Evolutionary conservation across 2,888 invertebrate genomes (phyloP), one percentile per base, ranked within the genome.

Genomic region (Zhuqinia jingwanae): DNA sequence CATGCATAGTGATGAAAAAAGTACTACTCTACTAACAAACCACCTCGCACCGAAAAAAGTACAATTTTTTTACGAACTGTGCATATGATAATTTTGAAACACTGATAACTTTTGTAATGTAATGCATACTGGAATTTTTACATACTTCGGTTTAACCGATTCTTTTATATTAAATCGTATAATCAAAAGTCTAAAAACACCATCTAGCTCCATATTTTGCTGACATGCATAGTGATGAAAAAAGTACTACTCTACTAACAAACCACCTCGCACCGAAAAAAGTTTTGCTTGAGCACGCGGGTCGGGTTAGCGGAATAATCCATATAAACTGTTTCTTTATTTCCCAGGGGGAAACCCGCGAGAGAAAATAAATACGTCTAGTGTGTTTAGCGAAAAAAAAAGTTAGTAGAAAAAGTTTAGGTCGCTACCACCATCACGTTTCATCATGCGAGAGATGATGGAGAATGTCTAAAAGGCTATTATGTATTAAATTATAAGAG

Each of bases 261-360:
- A 36, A 36, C 8, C 36, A 36, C 5, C 36, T 36, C 8, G 8
- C 73, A 25, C 20, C 47, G 36, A 68, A 79, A 75, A 60, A 50
- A 70, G 47, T 47, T 13, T 22, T 70, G 50, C 25, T 25, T 56
- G 50, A 50, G 45, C 13, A 68, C 53, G 45, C 53, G n/a, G 6
- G 17, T n/a, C 53, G 20, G 53, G 17, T 5, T 58, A 70, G 36
- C 36, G 8, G 75, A 82, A 73, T 75, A 82, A 82, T 82, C 73
- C 60, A 75, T 75, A 82, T 50, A 58, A 76, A 82, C 70, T 76
- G 75, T 56, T 83, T 83, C 50, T 76, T 76, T 76, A 83, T 83
- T 83, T 83, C 83, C 83, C 83, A 25, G n/a, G 83, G 65, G 83
- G 20, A 82, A 75, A 76, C 22, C 45, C 47, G 20, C 45, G 47